These are phyloP conservation scores for Arbacia lixula DNA, from an alignment of 53 echinoderm and acorn worm genomes.

Conservation along the genomic window DNA sequence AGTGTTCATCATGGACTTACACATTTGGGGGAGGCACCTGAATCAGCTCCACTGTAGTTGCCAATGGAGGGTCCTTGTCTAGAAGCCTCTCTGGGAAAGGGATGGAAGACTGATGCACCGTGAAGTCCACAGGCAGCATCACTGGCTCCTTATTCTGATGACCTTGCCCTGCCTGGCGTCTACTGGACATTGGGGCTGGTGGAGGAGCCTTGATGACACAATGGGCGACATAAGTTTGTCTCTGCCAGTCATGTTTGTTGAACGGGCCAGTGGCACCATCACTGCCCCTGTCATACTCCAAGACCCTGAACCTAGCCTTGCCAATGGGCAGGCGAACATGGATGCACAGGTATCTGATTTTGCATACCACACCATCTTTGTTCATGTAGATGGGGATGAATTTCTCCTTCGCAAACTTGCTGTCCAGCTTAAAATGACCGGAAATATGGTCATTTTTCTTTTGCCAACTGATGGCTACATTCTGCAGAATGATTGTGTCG, in stretches of 20 bases:
- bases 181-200: background rate
- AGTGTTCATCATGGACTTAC: too few relatives aligned
- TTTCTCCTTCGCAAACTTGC: slow-evolving; percentile 21
- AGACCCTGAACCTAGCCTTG: background rate
- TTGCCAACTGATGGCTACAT: slow-evolving; percentile 69
- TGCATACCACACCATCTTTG: background rate
- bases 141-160: background rate
- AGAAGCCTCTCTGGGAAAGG: slow-evolving; percentile 8
- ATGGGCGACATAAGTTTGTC: slow-evolving; percentile 25
- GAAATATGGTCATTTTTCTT: background rate
- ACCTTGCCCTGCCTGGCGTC: background rate
- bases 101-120: slow-evolving; percentile 3
- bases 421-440: slow-evolving; percentile 36
- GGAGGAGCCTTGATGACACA: background rate
- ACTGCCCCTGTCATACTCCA: background rate
- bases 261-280: background rate
- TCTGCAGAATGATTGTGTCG: slow-evolving; percentile 71
- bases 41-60: slow-evolving; percentile 32
- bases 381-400: slow-evolving; percentile 12
- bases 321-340: slow-evolving; percentile 4
- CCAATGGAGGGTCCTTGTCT: background rate
- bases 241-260: slow-evolving; percentile 16
- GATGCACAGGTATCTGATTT: slow-evolving; percentile 53
- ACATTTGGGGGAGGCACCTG: slow-evolving; percentile 12
- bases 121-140: background rate